Percentiles rank a stretch among this genome's conserved stretches.
Evolutionary conservation across 2,797 vertebrate genomes (phyloP).

Genomic region (Forpus xanthops): DNA sequence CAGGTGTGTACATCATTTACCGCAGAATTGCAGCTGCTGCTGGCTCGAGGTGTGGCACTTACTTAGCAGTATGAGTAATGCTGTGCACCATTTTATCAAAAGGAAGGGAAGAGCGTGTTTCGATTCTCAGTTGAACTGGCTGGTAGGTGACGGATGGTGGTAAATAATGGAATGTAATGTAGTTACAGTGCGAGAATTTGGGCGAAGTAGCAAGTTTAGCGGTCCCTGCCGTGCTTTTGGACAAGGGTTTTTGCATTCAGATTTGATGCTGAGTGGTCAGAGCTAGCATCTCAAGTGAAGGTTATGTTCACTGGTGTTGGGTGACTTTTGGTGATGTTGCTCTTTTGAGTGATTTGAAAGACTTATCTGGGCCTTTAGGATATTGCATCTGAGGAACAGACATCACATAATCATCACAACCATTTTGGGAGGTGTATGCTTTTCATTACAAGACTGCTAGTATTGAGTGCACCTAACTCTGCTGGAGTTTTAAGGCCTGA

Average conservation of each 20-base stretch:
- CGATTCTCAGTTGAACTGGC: not conserved
- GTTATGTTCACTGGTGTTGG: not conserved
- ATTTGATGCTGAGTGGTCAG: not conserved
- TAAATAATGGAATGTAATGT: rapidly evolving
- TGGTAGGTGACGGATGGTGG: not conserved
- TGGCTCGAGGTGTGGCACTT: not conserved
- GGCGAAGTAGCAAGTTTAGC: not conserved
- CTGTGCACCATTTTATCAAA: not conserved
- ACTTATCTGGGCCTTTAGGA: not conserved
- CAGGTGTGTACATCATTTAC: not conserved
- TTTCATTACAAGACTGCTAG: not conserved
- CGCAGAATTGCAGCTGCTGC: not conserved
- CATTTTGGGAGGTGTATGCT: rapidly evolving
- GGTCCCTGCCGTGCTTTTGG: not conserved
- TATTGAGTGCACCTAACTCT: not conserved
- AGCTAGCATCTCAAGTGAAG: not conserved
- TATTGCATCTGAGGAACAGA: not conserved
- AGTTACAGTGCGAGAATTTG: not conserved
- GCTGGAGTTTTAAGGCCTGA: not conserved
- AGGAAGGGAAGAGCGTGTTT: not conserved
- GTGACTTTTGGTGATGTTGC: not conserved
- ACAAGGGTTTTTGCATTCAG: not conserved
- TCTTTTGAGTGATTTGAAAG: not conserved
- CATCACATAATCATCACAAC: not conserved
- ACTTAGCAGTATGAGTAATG: rapidly evolving